Evolutionary conservation across 2,888 invertebrate species (phyloP).

Genomic region (Altica lythri): DNA sequence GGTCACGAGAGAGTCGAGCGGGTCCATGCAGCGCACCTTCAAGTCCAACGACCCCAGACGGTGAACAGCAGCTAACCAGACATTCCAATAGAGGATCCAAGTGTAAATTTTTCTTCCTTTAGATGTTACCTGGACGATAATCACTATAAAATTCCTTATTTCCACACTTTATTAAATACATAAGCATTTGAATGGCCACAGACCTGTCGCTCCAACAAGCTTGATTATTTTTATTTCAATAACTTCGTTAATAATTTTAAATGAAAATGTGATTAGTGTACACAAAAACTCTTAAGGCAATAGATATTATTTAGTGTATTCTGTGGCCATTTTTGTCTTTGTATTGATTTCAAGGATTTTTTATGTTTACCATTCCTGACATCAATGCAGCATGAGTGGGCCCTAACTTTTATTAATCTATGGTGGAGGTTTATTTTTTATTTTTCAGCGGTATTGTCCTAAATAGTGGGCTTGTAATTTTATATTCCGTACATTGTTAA

Average conservation of each 20-base stretch:
- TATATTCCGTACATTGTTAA: no score
- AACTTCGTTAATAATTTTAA: no score
- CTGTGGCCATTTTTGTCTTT: not conserved
- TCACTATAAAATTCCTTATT: constrained; percentile 33
- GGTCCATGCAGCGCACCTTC: constrained; percentile 66
- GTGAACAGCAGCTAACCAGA: constrained; percentile 68
- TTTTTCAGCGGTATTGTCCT: constrained; percentile 31
- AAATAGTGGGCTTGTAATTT: constrained; percentile 31
- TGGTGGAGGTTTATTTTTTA: constrained; percentile 30
- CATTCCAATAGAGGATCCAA: constrained; percentile 83
- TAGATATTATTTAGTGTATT: not conserved
- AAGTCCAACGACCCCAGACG: constrained; percentile 70
- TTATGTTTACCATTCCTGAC: constrained; percentile 29
- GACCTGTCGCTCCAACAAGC: no score
- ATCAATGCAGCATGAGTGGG: constrained; percentile 35
- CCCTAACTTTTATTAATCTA: constrained; percentile 28
- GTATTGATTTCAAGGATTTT: constrained; percentile 27
- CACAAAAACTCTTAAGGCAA: no score
- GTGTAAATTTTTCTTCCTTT: constrained; percentile 61
- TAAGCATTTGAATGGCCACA: no score
- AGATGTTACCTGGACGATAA: constrained; percentile 28
- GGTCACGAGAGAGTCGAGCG: constrained; percentile 62
- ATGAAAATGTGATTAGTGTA: no score
- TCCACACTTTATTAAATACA: not conserved
- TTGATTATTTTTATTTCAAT: no score